phyloP scores from a whole-genome alignment of 2,888 invertebrate genomes.

The Oligia strigilis region DNA sequence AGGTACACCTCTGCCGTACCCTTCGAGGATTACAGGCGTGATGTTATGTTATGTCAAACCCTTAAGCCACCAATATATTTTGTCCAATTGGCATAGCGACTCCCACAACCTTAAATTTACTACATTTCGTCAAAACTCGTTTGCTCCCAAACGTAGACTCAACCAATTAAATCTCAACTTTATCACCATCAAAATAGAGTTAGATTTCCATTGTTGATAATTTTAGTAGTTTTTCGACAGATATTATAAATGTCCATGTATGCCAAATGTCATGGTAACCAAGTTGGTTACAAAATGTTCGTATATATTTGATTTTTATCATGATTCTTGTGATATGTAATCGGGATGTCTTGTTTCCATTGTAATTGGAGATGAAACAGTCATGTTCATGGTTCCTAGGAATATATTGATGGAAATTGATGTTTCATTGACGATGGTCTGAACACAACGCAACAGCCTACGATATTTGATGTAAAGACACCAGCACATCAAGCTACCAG shows the following conservation, averaged over 20 bases:
- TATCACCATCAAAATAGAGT: conserved; percentile 43
- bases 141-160: conserved; percentile 17
- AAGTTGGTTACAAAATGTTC: conserved; percentile 58
- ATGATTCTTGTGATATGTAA: conserved; percentile 40
- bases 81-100: conserved; percentile 23
- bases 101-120: conserved; percentile 15
- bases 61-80: conserved; percentile 2
- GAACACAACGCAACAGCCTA: not conserved
- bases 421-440: not conserved
- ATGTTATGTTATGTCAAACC: not conserved
- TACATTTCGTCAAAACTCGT: conserved; percentile 59
- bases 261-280: conserved; percentile 66
- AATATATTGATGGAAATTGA: not conserved
- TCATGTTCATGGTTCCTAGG: not conserved
- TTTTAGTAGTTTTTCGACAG: conserved; percentile 57
- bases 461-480: not conserved
- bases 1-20: too few species aligned
- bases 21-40: too few species aligned
- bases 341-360: conserved; percentile 30
- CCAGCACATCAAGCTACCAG: too few species aligned
- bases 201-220: conserved; percentile 37
- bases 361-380: not conserved
- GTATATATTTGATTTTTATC: conserved; percentile 43
- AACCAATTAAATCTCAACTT: conserved; percentile 34
- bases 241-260: conserved; percentile 58